Evolutionary conservation across 2,888 invertebrate species (phyloP).

Genomic region (Plebejus anna): DNA sequence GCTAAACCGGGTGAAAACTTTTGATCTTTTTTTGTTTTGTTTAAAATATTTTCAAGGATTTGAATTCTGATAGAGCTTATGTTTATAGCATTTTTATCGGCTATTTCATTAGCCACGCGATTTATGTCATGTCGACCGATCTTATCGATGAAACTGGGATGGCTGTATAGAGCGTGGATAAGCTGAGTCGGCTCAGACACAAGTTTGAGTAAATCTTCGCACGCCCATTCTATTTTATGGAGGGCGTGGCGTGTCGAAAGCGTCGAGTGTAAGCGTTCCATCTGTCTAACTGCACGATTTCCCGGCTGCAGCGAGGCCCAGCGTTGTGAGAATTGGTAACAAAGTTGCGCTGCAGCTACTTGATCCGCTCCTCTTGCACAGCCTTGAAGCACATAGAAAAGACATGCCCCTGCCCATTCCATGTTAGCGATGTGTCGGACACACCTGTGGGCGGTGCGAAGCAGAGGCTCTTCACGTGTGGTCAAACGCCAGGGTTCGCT

Average conservation of each 20-base stretch:
- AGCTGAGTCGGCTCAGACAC: conserved; percentile 69
- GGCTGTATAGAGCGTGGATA: conserved; percentile 68
- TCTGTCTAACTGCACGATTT: conserved; percentile 70
- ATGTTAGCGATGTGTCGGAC: conserved; percentile 72
- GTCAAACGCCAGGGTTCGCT: conserved; percentile 66
- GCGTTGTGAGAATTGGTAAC: conserved; percentile 74
- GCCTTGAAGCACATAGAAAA: conserved; percentile 74
- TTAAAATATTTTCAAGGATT: conserved; percentile 69
- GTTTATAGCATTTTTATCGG: conserved; percentile 72
- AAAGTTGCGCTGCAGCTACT: conserved; percentile 73
- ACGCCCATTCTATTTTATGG: conserved; percentile 71
- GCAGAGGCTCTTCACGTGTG: conserved; percentile 65
- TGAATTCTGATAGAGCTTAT: conserved; percentile 71
- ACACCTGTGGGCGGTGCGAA: conserved; percentile 71
- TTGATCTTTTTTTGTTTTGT: conserved; percentile 52
- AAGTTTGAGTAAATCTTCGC: conserved; percentile 67
- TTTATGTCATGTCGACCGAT: conserved; percentile 68
- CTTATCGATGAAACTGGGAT: conserved; percentile 65
- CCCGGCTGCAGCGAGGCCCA: conserved; percentile 73
- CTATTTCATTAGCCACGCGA: conserved; percentile 71
- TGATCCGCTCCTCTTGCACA: conserved; percentile 75
- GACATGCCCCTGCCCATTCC: conserved; percentile 77
- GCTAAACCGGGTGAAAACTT: conserved; percentile 52
- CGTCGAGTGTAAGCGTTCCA: conserved; percentile 69
- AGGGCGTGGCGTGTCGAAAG: conserved; percentile 71